These are phyloP conservation scores for Apis mellifera DNA, from an alignment of 1,140 invertebrate species.

Conservation along the genomic window DNA sequence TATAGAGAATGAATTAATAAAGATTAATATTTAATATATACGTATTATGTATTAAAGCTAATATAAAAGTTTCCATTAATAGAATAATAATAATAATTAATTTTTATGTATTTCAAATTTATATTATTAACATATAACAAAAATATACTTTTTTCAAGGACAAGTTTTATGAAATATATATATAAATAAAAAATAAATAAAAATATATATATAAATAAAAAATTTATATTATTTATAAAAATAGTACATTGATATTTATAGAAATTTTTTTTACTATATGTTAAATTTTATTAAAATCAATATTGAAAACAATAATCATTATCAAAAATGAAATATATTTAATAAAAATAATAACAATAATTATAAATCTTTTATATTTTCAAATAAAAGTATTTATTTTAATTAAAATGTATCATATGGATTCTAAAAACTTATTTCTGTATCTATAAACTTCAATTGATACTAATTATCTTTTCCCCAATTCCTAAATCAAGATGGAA, in stretches of 20 bases:
- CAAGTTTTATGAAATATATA: not conserved
- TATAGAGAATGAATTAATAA: not conserved
- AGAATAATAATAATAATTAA: not conserved
- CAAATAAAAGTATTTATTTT: not conserved
- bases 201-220: not conserved
- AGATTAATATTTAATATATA: not conserved
- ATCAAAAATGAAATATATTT: not conserved
- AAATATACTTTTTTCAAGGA: not conserved
- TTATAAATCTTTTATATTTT: not conserved
- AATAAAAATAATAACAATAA: not conserved
- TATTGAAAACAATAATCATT: not conserved
- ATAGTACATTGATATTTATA: not conserved
- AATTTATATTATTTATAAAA: not conserved
- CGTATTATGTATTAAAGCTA: not conserved
- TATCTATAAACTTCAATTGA: not conserved
- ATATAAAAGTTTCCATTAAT: not conserved
- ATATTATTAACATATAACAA: not conserved
- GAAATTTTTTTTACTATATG: too few species aligned
- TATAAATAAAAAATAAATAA: not conserved
- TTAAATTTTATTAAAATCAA: not conserved
- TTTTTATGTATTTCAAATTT: not conserved
- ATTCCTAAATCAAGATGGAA: constrained; percentile 9
- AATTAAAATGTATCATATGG: not conserved
- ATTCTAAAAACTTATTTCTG: not conserved
- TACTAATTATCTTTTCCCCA: not conserved